These are phyloP conservation scores for Nyctibius bracteatus DNA, from an alignment of 2,113 vertebrate species.

Conservation along the genomic window DNA sequence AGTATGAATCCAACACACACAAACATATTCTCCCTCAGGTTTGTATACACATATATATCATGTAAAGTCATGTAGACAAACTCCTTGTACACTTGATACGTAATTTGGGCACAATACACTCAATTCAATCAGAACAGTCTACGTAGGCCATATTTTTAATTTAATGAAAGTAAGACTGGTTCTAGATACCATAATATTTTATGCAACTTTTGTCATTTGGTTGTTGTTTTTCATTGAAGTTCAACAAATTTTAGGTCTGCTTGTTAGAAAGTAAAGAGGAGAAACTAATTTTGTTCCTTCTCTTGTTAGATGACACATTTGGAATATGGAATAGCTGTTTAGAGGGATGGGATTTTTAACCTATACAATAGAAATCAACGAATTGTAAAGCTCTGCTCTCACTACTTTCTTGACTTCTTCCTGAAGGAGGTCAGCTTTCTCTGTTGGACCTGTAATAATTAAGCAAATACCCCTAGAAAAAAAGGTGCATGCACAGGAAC, in stretches of 20 bases:
- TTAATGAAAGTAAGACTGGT: neutral
- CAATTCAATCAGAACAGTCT: neutral
- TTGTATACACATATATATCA: neutral
- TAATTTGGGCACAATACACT: neutral
- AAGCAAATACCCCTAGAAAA: neutral
- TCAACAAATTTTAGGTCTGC: neutral
- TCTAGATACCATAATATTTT: neutral
- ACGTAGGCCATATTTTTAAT: neutral
- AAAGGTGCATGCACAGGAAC: neutral
- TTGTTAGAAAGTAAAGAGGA: neutral
- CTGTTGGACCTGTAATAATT: neutral
- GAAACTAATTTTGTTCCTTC: neutral
- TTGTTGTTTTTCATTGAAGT: neutral
- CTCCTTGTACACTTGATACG: neutral
- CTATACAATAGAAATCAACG: neutral
- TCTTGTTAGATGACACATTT: neutral
- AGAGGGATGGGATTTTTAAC: neutral
- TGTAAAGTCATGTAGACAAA: neutral
- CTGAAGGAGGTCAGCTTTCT: neutral
- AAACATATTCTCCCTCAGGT: neutral
- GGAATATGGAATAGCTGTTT: neutral
- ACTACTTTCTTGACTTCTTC: neutral
- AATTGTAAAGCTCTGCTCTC: neutral
- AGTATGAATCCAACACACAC: neutral
- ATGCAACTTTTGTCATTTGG: neutral